Evolutionary conservation across 2,888 invertebrate genomes (phyloP), one percentile per base, ranked within the genome.

Genomic region (Selenia dentaria): DNA sequence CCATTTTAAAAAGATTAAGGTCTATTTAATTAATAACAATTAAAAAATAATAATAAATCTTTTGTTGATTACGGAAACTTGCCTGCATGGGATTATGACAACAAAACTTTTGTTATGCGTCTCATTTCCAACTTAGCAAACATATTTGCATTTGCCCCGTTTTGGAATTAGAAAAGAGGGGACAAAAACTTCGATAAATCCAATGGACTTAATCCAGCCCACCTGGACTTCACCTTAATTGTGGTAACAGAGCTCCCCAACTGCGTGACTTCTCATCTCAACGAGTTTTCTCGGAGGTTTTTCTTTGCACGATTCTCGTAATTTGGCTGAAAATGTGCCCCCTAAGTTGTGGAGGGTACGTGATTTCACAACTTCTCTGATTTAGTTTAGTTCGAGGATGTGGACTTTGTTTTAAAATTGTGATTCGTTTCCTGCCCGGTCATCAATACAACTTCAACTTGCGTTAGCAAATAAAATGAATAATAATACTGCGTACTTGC

Each of bases 311-410:
- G 31, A 26, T 36, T 37, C 47, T 27, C 36, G 47, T 41, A 47
- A 47, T 47, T 47, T 40, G 36, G 47, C 41, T 47, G 41, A 41
- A 47, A 47, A 47, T 41, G 29, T 13, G 32, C 47, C 47, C 36
- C 33, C 36, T 47, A 32, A 47, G 47, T 47, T 41, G 46, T 36
- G 41, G 41, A 32, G 22, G n/a, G 27, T 8, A 41, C 46, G 40
- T 46, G 46, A 33, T 41, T 47, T 27, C 41, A 37, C 36, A 47
- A 46, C 40, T 41, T 47, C 35, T 35, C 35, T 46, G 40, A 47
- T 47, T 47, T 33, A 22, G 36, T 47, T 47, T 33, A 22, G 36
- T 41, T 40, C 20, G 16, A 3, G 28, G n/a, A 12, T n/a, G 13
- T 38, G 14, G 24, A 35, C 25, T 35, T 28, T 34, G 37, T 34